A percentile compares a stretch with the other conserved stretches of the same genome.
Conservation (phyloP, 1,140 invertebrate genomes). For the Carposina sasakii region DNA sequence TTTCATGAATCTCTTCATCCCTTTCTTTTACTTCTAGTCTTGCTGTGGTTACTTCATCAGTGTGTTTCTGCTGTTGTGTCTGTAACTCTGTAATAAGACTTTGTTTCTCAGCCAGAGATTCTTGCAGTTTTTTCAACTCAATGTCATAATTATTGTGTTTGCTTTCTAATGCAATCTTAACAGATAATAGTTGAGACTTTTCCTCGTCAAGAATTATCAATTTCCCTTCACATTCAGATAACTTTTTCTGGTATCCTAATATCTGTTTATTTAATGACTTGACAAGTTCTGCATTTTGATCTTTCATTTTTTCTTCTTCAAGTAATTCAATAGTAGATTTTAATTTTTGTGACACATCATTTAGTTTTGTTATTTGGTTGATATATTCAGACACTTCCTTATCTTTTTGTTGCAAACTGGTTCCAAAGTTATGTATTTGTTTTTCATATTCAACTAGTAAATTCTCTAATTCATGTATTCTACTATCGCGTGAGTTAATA, state of each 20-base stretch:
- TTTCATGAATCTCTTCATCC: constrained; percentile 73
- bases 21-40: constrained; percentile 66
- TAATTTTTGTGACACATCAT: constrained; percentile 63
- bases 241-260: constrained; percentile 59
- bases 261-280: constrained; percentile 67
- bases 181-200: constrained; percentile 44
- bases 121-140: constrained; percentile 52
- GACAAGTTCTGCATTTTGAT: constrained; percentile 55
- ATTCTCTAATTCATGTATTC: constrained; percentile 56
- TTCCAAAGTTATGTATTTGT: constrained; percentile 51
- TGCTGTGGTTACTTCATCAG: constrained; percentile 55
- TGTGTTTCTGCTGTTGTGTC: constrained; percentile 49
- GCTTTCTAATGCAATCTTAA: constrained; percentile 47
- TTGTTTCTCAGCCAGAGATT: constrained; percentile 52
- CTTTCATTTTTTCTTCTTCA: constrained; percentile 63
- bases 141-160: constrained; percentile 38
- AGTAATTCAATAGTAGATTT: constrained; percentile 66
- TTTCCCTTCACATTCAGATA: constrained; percentile 61
- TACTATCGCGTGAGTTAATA: constrained; percentile 40
- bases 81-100: constrained; percentile 55
- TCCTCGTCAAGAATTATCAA: constrained; percentile 52
- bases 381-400: constrained; percentile 66
- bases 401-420: constrained; percentile 61
- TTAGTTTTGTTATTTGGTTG: constrained; percentile 69
- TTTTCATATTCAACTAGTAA: constrained; percentile 58